Evolutionary conservation across 2,888 invertebrate species (phyloP), one percentile per base, ranked within the genome.

Genomic region (Nymphalis polychloros): DNA sequence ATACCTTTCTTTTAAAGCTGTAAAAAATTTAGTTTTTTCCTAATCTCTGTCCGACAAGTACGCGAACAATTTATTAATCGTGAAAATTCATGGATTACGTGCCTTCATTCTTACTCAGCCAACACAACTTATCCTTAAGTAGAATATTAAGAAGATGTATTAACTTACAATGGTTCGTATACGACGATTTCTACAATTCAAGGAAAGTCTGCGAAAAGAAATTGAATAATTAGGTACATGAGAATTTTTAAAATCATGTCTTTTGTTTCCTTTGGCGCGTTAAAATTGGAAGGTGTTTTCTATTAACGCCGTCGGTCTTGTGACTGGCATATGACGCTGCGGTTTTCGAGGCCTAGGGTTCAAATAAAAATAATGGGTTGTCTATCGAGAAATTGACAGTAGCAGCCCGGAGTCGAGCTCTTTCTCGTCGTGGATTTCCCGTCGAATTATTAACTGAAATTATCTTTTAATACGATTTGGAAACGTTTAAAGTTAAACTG

Each of bases 141-240:
- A 72, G 84, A 86, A 87, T 86, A 82, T 81, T 74, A 85, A 87
- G 73, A 48, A 59, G 65, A 53, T 55, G 59, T 8, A 50, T 61
- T 19, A 13, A 41, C 59, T 62, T 59, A 59, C 62, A 19, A 53
- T 50, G 53, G 67, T 68, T 70, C 68, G 27, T 69, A 69, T 67
- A 59, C 31, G 55, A 53, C 63, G 52, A 55, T 64, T 67, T 68
- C 55, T 57, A 48, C 23, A 27, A 46, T 17, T 47, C 27, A 23
- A 67, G 35, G 64, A 68, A 72, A 70, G 73, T 63, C 46, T 64
- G 19, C 41, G 52, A 67, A 66, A 65, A 69, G 68, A 72, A 70
- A 72, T 65, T 53, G 41, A 10, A 59, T 59, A 67, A 46, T 31
- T 19, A 49, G 27, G 27, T 31, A 31, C 49, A 68, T 50, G 50